These are phyloP conservation scores for Neodiprion fabricii DNA, from an alignment of 1,140 invertebrate species.

Conservation along the genomic window DNA sequence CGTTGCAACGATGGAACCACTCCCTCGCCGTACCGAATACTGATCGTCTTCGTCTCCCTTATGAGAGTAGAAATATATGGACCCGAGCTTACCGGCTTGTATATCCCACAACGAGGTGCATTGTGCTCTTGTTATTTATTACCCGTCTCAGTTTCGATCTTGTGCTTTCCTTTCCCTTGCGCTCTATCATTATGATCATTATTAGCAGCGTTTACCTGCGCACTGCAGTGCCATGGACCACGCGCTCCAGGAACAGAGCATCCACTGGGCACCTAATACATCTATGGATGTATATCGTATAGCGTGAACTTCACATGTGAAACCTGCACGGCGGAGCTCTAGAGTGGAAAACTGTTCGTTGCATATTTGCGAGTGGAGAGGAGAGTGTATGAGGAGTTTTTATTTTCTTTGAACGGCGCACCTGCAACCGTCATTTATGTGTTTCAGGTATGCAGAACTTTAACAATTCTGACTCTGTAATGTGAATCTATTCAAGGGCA, in stretches of 20 bases:
- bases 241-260: not conserved
- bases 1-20: not conserved
- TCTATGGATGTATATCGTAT: no score
- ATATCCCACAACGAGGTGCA: not conserved
- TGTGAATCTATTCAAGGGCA: no score
- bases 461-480: no score
- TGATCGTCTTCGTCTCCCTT: conserved; percentile 6
- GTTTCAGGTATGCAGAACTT: no score
- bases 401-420: no score
- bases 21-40: conserved; percentile 3
- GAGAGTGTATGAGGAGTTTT: no score
- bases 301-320: no score
- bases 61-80: conserved; percentile 6
- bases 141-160: conserved; percentile 5
- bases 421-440: no score
- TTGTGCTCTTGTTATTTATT: not conserved
- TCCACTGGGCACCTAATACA: no score
- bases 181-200: not conserved
- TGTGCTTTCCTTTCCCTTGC: not conserved
- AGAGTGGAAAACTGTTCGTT: no score
- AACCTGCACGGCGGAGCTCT: no score
- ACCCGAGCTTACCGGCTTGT: not conserved
- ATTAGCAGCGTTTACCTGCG: not conserved
- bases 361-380: no score
- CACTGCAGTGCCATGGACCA: not conserved